Evolutionary conservation across 2,888 invertebrate genomes (phyloP).

Genomic region (Unio delphinus): DNA sequence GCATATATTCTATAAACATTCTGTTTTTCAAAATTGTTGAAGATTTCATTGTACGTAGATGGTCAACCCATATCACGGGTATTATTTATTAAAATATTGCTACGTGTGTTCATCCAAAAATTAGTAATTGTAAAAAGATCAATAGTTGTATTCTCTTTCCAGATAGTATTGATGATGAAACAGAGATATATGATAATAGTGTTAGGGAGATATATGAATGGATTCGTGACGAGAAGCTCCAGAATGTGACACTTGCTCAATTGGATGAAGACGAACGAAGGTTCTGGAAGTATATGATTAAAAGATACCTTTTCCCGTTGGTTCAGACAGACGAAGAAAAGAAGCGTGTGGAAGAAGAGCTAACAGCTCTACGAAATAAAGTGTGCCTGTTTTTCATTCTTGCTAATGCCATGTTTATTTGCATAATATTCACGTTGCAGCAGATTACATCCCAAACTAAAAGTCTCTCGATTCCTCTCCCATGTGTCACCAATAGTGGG

Average conservation of each 20-base stretch:
- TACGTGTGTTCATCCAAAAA: no score
- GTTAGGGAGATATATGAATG: no score
- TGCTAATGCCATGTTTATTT: slow-evolving; percentile 97
- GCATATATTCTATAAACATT: no score
- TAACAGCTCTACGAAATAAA: slow-evolving; percentile 94
- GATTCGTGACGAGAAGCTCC: no score
- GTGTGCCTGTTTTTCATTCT: slow-evolving; percentile 83
- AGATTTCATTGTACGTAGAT: no score
- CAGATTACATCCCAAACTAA: slow-evolving; percentile 77
- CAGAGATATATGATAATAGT: no score
- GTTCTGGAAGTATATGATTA: slow-evolving; percentile 96
- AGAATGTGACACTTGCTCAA: slow-evolving; percentile 68
- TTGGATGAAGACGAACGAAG: slow-evolving; percentile 70
- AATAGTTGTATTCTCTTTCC: no score
- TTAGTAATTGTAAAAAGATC: no score
- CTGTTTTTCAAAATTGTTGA: no score
- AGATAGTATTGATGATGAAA: no score
- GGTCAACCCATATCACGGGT: no score
- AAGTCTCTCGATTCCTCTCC: slow-evolving; percentile 24
- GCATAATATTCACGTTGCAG: slow-evolving; percentile 97
- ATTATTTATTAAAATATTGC: no score
- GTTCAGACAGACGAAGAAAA: slow-evolving; percentile 88
- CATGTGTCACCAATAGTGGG: slow-evolving; percentile 8
- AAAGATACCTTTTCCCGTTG: slow-evolving; percentile 93
- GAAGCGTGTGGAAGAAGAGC: slow-evolving; percentile 60